phyloP scores from a whole-genome alignment of 2,797 vertebrate genomes.

The Peromyscus eremicus region DNA sequence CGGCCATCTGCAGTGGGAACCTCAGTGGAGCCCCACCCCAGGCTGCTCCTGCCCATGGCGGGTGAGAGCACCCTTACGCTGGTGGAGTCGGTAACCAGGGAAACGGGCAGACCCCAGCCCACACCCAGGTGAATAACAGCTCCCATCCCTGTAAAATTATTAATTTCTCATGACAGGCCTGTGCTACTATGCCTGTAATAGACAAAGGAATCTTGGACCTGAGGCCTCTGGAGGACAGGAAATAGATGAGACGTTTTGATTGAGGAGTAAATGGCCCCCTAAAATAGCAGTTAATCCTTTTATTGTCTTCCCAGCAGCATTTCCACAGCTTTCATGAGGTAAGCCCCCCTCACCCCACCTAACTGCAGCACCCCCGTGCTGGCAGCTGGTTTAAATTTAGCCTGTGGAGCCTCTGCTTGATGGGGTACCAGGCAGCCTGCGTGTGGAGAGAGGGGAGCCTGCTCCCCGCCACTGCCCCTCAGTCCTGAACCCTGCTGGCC shows the following conservation, averaged over 20 bases:
- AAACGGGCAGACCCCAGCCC: slow-evolving; percentile 61
- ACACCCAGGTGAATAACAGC: slow-evolving; percentile 80
- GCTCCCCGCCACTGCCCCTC: neutral
- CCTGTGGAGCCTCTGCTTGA: slow-evolving; percentile 71
- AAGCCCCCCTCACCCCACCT: slow-evolving; percentile 88
- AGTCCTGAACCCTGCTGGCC: neutral
- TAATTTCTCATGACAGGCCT: slow-evolving; percentile 90
- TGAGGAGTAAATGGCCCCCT: slow-evolving; percentile 93
- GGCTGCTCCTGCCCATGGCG: slow-evolving; percentile 7
- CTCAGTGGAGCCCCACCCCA: neutral
- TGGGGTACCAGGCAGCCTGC: slow-evolving; percentile 47
- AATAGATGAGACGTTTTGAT: slow-evolving; percentile 98
- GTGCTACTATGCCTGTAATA: slow-evolving; percentile 92
- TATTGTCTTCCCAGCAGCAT: slow-evolving; percentile 96
- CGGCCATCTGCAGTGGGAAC: neutral
- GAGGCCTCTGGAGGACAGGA: slow-evolving; percentile 94
- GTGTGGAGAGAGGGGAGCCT: neutral
- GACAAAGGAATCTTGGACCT: slow-evolving; percentile 95
- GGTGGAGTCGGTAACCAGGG: slow-evolving; percentile 21
- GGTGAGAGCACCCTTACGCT: neutral
- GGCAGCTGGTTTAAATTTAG: slow-evolving; percentile 94
- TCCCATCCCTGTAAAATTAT: slow-evolving; percentile 88
- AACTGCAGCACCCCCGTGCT: slow-evolving; percentile 91
- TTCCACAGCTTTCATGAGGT: slow-evolving; percentile 94
- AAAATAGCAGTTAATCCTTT: slow-evolving; percentile 96